These are phyloP conservation scores for Melanotaenia trifasciata DNA, from an alignment of 2,797 vertebrate species.

Conservation along the genomic window DNA sequence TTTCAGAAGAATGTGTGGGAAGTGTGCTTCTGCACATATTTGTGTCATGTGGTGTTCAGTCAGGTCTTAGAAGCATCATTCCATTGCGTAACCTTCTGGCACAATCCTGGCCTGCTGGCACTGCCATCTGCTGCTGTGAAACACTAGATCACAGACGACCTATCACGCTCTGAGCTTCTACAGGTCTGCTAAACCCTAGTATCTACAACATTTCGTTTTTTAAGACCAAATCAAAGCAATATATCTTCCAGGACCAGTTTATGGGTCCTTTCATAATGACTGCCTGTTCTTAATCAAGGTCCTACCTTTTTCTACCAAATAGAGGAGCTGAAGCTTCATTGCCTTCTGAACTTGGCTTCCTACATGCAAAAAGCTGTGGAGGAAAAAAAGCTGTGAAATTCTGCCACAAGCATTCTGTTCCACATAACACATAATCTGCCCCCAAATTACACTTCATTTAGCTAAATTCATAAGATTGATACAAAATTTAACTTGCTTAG, in stretches of 20 bases:
- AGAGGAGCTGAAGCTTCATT: slow-evolving; percentile 44
- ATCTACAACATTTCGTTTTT: slow-evolving; percentile 25
- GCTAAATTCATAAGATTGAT: slow-evolving; percentile 46
- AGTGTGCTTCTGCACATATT: slow-evolving; percentile 75
- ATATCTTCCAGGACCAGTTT: slow-evolving; percentile 31
- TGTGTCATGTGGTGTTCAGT: slow-evolving; percentile 78
- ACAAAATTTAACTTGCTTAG: slow-evolving; percentile 35
- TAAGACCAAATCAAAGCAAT: slow-evolving; percentile 28
- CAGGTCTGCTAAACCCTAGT: slow-evolving; percentile 64
- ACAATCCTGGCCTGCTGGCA: slow-evolving; percentile 83
- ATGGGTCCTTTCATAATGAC: slow-evolving; percentile 21
- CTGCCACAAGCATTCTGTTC: slow-evolving; percentile 73
- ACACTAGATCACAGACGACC: slow-evolving; percentile 68
- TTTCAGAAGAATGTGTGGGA: slow-evolving; percentile 69
- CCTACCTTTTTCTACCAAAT: slow-evolving; percentile 23
- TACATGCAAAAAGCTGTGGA: slow-evolving; percentile 69
- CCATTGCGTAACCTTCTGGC: slow-evolving; percentile 85
- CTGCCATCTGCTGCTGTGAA: slow-evolving; percentile 83
- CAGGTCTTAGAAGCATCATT: slow-evolving; percentile 83
- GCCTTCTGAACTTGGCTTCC: slow-evolving; percentile 65
- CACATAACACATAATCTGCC: slow-evolving; percentile 73
- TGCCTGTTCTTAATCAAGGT: slow-evolving; percentile 39
- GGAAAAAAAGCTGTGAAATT: slow-evolving; percentile 70
- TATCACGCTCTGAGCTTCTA: slow-evolving; percentile 61
- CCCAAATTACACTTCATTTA: slow-evolving; percentile 69